These are phyloP conservation scores for Heliothis subflexa DNA, from an alignment of 1,140 invertebrate species.

Conservation along the genomic window DNA sequence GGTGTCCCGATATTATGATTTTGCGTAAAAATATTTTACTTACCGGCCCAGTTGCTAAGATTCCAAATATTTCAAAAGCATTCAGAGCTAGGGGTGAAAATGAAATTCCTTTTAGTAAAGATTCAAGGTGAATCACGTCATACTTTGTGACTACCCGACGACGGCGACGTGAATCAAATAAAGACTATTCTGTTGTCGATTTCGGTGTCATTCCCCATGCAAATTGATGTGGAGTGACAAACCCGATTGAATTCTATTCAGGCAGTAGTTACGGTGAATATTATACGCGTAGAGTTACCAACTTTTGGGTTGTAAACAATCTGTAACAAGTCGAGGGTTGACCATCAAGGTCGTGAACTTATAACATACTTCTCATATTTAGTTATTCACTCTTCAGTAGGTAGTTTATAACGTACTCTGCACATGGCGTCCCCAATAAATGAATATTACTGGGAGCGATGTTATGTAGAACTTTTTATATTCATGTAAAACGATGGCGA, in stretches of 20 bases:
- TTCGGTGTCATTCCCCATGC: conserved; percentile 4
- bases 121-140: conserved; percentile 54
- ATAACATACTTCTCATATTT: background rate
- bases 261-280: background rate
- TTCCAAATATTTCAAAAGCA: conserved; percentile 41
- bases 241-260: conserved; percentile 5
- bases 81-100: conserved; percentile 44
- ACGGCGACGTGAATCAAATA: conserved; percentile 49
- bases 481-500: conserved; percentile 10
- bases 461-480: conserved; percentile 17
- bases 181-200: conserved; percentile 12
- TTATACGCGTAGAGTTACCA: conserved; percentile 1
- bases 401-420: background rate
- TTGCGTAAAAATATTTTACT: background rate
- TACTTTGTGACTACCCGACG: conserved; percentile 28
- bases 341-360: background rate
- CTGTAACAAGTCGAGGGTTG: background rate
- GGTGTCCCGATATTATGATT: too few species aligned
- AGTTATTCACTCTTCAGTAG: background rate
- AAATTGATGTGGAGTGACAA: conserved; percentile 37
- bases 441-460: background rate
- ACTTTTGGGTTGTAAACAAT: conserved; percentile 29
- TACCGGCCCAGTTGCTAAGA: conserved; percentile 11
- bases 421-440: background rate
- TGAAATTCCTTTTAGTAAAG: conserved; percentile 55